Base-by-base conservation (phyloP, 2,888 invertebrate genomes). In the Noctua comes region DNA sequence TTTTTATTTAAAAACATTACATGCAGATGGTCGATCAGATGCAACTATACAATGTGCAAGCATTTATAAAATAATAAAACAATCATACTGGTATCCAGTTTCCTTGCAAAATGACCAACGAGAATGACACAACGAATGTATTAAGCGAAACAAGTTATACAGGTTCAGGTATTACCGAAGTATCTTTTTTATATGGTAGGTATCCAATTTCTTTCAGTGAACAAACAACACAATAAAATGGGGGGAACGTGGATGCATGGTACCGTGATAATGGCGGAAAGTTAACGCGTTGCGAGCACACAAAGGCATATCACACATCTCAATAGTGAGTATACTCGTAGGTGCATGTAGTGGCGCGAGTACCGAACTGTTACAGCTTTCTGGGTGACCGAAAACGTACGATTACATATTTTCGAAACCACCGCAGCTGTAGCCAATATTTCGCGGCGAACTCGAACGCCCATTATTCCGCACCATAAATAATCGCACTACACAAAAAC, bases 381-480 rank as follows among this genome's bases (percentile, higher is more conserved):
- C 80, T 89, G 85, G 77, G 59, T 79, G 83, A 87, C 85, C 80
- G 83, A 87, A 87, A 91, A 88, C 88, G 82, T 86, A 89, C 90
- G 88, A 88, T 87, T 85, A 87, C 85, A 89, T 88, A 91, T 91
- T 91, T 92, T 91, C 83, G 89, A 91, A 92, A 93, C 91, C 88
- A 90, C 86, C 91, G 90, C 95, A 96, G 93, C 94, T 95, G 95
- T 93, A 91, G 88, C 89, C 89, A 91, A 93, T 91, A 93, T 90
- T 92, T 91, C 88, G 92, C 91, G 92, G 92, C 91, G 89, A 90
- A 88, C 91, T 91, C 90, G 89, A 90, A 92, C 92, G 91, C 88
- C 94, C 94, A 96, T 96, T 95, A 96, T 96, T 95, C 94, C 94
- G 93, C 93, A 92, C 92, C 95, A 95, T 96, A 96, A 96, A 96